Base-by-base conservation (phyloP, 2,113 vertebrate genomes). In the Saimiri boliviensis region DNA sequence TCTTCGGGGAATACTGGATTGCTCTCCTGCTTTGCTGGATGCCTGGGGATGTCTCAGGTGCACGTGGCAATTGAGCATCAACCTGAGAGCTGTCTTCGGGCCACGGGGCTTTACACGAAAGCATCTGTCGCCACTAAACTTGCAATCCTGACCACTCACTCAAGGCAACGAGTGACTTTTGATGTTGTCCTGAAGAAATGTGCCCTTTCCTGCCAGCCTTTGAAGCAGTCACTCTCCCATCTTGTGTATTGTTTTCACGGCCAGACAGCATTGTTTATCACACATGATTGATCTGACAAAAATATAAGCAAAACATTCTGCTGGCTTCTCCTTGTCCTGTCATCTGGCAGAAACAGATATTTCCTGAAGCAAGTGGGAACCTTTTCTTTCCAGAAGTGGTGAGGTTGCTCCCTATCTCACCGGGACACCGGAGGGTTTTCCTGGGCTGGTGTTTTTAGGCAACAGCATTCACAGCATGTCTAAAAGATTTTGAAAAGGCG, bases 401-500 rank as follows among this genome's bases (percentile, higher is more conserved):
- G 0, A 6, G 56, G 45, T 76, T 16, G 11, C 63, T 30, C 10
- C 60, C 79, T 91, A 91, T 82, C 42, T 45, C 23, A 35, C 54
- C n/a, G 0, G 0, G 54, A n/a, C 84, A 0, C 20, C 0, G 20
- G 60, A 45, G 73, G 27, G 37, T 42, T 88, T 84, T 25, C 92
- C 37, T 25, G 82, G 66, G n/a, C 68, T 83, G 63, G 63, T 1
- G 74, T 83, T 91, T 25, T 86, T 13, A 95, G 77, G 86, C 20
- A 73, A 89, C 16, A 32, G 60, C 0, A 25, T 45, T 91, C 20
- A n/a, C 70, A 79, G 7, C 60, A 3, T 27, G 27, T 86, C 98
- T 95, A 89, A 79, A 27, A 56, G 92, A 95, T 91, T 97, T 95
- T 96, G 88, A 85, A 95, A 98, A 97, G 91, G 97, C 97, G 89